Base-by-base conservation (phyloP, 2,797 vertebrate species). In the Cirrhinus mrigala region DNA sequence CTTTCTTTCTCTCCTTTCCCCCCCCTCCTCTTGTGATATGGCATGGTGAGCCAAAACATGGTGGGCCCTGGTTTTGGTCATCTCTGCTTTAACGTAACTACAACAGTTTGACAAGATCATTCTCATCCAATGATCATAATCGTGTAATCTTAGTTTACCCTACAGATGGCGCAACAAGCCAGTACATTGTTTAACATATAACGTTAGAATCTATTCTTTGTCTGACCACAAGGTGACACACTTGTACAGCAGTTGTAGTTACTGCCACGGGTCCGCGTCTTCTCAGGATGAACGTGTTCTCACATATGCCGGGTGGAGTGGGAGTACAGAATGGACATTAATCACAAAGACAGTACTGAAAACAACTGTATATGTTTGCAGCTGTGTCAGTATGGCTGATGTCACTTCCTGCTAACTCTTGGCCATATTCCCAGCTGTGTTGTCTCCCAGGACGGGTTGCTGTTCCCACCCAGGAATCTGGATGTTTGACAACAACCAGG, bases 381-480 rank as follows among this genome's bases (percentile, higher is more conserved):
- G 85, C 87, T 86, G 88, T 82, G 87, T 79, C 82, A 86, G 18
- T 84, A 87, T 68, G 68, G 90, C 66, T 94, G 91, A 92, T 92
- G 93, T 94, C 92, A 95, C 88, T 93, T 95, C 93, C 93, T 92
- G 91, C 89, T 88, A 87, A 83, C 87, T 92, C 86, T 91, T 95
- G 95, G 94, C 92, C 66, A 86, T 27, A 70, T 77, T 93, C 94
- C 93, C 92, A 89, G 91, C 87, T 90, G 89, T 68, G 16, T 88
- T 90, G 92, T 93, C 94, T 94, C 94, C 91, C 91, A 93, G 93
- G 93, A 90, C 87, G 91, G 92, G 91, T 91, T 92, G 88, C 80
- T 58, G 92, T 94, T 96, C 94, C 95, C 95, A 95, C 94, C 93
- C 94, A 94, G 93, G 93, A 95, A 95, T 95, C 92, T 95, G 94